phyloP scores from a whole-genome alignment of 2,888 invertebrate species.

The Anthophora plumipes region DNA sequence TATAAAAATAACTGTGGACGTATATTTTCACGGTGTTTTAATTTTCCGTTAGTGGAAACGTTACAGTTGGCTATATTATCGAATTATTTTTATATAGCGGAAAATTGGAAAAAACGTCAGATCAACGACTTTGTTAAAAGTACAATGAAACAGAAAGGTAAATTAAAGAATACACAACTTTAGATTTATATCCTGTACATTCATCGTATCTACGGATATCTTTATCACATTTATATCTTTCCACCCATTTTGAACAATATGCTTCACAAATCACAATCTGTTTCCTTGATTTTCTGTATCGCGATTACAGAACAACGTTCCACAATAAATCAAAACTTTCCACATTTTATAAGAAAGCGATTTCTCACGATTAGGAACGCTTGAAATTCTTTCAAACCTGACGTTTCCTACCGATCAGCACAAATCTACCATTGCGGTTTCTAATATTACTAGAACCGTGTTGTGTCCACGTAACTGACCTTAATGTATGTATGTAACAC shows the following conservation, averaged over 20 bases:
- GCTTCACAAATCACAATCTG: neutral
- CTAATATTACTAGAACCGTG: slow-evolving; percentile 4
- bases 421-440: slow-evolving; percentile 12
- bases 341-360: slow-evolving; percentile 30
- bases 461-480: neutral
- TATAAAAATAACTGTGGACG: neutral
- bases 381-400: slow-evolving; percentile 14
- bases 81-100: too few relatives aligned
- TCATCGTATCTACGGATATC: neutral
- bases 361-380: slow-evolving; percentile 23
- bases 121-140: too few relatives aligned
- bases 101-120: too few relatives aligned
- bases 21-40: neutral
- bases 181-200: too few relatives aligned
- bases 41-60: too few relatives aligned
- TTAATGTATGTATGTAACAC: neutral
- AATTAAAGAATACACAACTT: too few relatives aligned
- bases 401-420: slow-evolving; percentile 10
- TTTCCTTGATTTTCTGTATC: slow-evolving; percentile 24
- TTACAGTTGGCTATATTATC: too few relatives aligned
- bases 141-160: too few relatives aligned
- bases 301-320: neutral
- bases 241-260: neutral
- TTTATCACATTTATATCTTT: slow-evolving; percentile 8
- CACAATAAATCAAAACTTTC: slow-evolving; percentile 32